These are phyloP conservation scores for Diglossa cyanea DNA, from an alignment of 2,797 vertebrate species.

Conservation along the genomic window DNA sequence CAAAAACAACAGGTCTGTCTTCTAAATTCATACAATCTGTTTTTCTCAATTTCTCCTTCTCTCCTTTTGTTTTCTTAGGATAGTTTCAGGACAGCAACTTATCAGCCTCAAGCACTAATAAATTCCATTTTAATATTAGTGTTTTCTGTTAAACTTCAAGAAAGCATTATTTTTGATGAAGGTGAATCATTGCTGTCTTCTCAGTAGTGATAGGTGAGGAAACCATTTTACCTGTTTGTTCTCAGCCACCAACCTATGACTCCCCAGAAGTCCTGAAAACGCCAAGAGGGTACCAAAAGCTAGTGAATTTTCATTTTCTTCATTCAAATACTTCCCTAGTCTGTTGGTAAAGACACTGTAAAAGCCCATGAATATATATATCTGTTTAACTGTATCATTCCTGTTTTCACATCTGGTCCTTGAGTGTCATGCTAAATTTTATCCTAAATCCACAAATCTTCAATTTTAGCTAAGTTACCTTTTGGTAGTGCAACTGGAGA, in stretches of 20 bases:
- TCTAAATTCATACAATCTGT: fast-evolving
- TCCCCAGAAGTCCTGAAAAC: background rate
- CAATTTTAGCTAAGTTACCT: background rate
- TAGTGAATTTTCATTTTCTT: background rate
- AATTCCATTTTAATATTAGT: background rate
- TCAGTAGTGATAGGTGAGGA: background rate
- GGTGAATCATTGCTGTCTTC: background rate
- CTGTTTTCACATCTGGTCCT: background rate
- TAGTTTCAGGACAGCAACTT: background rate
- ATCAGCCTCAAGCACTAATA: background rate
- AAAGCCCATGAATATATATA: background rate
- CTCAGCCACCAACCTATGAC: background rate
- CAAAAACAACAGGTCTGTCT: background rate
- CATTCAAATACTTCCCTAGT: background rate
- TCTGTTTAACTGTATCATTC: background rate
- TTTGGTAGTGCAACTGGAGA: background rate
- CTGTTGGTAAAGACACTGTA: background rate
- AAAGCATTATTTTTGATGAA: background rate
- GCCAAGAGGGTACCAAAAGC: background rate
- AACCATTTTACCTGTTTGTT: background rate
- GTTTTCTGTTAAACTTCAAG: background rate
- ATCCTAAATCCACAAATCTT: background rate
- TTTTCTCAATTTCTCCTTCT: background rate
- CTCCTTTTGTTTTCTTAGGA: background rate
- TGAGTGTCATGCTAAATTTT: background rate